These are phyloP conservation scores for Opisthocomus hoazin DNA, from an alignment of 2,113 vertebrate species.

Conservation along the genomic window DNA sequence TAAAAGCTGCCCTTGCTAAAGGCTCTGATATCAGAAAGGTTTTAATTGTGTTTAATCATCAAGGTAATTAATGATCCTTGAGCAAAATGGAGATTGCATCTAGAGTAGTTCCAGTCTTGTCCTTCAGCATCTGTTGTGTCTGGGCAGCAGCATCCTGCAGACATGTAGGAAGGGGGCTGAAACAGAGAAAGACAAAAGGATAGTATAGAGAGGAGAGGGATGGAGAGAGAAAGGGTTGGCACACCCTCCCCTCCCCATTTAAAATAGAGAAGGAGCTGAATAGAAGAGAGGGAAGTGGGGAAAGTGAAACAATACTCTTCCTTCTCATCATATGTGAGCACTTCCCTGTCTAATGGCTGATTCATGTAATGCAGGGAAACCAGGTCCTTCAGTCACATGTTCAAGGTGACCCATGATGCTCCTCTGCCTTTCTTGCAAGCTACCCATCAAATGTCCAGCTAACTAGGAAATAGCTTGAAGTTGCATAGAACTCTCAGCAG, in stretches of 20 bases:
- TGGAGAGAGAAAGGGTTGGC: background rate
- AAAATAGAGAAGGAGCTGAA: background rate
- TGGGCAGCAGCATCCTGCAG: conserved; percentile 16
- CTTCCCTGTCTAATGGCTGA: background rate
- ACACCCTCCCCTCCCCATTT: no score
- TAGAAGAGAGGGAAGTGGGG: background rate
- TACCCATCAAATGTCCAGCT: background rate
- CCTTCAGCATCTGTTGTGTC: conserved; percentile 52
- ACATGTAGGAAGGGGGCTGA: background rate
- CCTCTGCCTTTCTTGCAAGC: background rate
- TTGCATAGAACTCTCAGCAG: background rate
- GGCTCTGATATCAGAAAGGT: conserved; percentile 53
- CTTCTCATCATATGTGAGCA: background rate
- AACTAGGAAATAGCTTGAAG: background rate
- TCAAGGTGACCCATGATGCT: background rate
- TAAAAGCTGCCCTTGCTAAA: conserved; percentile 38
- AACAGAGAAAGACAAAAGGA: background rate
- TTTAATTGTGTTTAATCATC: conserved; percentile 65
- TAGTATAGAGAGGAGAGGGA: background rate
- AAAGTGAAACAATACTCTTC: background rate
- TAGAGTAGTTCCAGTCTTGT: conserved; percentile 33
- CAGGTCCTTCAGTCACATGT: background rate
- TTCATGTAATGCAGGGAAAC: background rate
- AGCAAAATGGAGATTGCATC: conserved; percentile 54
- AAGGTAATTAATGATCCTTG: conserved; percentile 62